Evolutionary conservation across 2,113 vertebrate genomes (phyloP).

Genomic region (Spea multiplicata): DNA sequence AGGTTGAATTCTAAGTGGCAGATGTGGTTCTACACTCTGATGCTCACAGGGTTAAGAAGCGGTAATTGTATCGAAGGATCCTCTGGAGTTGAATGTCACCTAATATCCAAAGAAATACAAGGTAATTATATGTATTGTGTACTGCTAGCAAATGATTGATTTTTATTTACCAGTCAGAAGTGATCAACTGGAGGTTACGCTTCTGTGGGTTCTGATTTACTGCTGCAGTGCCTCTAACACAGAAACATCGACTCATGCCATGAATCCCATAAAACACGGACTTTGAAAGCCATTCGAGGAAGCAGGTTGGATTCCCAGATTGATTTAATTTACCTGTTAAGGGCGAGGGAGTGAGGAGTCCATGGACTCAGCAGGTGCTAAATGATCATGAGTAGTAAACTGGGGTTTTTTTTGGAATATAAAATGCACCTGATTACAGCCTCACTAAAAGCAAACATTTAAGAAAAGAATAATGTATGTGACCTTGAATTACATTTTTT

Average conservation of each 20-base stretch:
- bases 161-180: slow-evolving; percentile 20
- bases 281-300: slow-evolving; percentile 5
- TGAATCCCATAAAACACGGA: slow-evolving; percentile 1
- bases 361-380: no score
- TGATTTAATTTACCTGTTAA: background rate
- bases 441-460: no score
- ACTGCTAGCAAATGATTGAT: slow-evolving; percentile 13
- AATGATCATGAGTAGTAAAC: no score
- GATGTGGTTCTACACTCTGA: background rate
- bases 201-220: slow-evolving; percentile 9
- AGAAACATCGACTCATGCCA: background rate
- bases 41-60: background rate
- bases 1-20: background rate
- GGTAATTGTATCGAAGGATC: background rate
- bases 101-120: background rate
- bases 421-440: no score
- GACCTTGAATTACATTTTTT: no score
- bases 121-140: slow-evolving; percentile 1
- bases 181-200: slow-evolving; percentile 17
- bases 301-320: background rate
- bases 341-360: background rate
- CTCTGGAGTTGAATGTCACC: slow-evolving; percentile 11
- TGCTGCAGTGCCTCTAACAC: background rate
- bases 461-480: no score
- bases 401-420: no score